Evolutionary conservation across 2,888 invertebrate species (phyloP), one percentile per base, ranked within the genome.

Genomic region (Pristionchus maxplancki): DNA sequence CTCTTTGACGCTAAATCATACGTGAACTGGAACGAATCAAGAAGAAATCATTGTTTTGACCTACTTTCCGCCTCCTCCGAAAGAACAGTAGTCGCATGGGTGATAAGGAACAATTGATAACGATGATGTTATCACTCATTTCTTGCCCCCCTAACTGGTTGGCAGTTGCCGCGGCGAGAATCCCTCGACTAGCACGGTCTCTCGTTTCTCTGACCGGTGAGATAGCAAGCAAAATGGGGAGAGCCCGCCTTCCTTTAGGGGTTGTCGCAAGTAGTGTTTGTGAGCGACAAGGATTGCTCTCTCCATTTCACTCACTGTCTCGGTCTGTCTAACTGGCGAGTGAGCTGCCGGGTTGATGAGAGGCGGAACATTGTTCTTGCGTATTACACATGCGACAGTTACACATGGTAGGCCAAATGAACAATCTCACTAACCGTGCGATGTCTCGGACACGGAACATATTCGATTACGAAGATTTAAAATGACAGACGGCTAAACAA

Each of bases 111-210:
- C 31, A 31, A 64, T 64, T 34, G 64, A 31, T 67, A 17, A 74
- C 20, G 74, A 31, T 74, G 74, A 78, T 28, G 78, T 40, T 31
- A 78, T 78, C 40, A 28, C n/a, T 78, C 13, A 78, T 78, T 44
- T 78, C 28, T 48, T 78, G 17, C 58, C 24, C 78, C 28, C 3
- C 64, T 17, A 78, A 78, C 78, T 44, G 78, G 78, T 78, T 78
- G 78, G n/a, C n/a, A 40, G 64, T n/a, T n/a, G n/a, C n/a, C n/a
- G n/a, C n/a, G n/a, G n/a, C n/a, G 31, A 64, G 53, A 44, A 44
- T 11, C 11, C 44, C 44, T 44, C 44, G 11, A 9, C 8, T 44
- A 6, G 44, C 44, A 6, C 44, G 44, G 6, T 44, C 44, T 44
- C 44, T 44, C 6, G 44, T 44, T 6, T 44, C 11, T 44, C 44